Conservation (phyloP, 2,888 invertebrate genomes). For the Macrophya alboannulata region DNA sequence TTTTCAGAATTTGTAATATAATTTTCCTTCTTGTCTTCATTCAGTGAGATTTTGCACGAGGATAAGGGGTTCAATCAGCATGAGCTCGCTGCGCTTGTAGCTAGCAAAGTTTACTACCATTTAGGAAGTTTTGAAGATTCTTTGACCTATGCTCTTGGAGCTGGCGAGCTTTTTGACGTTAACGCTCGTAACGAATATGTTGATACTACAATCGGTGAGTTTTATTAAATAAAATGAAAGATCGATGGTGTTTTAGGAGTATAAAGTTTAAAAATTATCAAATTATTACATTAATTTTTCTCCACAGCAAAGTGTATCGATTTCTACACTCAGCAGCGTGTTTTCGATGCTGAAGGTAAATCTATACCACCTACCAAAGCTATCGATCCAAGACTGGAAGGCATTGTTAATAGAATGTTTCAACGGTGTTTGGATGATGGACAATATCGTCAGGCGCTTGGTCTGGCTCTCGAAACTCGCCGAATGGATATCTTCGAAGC, state of each 20-base stretch:
- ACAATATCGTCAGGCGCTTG: slow-evolving; percentile 97
- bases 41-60: slow-evolving; percentile 95
- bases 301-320: slow-evolving; percentile 96
- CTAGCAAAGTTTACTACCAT: slow-evolving; percentile 99
- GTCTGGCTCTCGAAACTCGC: slow-evolving; percentile 97
- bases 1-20: neutral
- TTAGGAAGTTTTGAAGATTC: slow-evolving; percentile 98
- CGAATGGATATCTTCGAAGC: slow-evolving; percentile 98
- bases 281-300: slow-evolving; percentile 26
- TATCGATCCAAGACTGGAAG: slow-evolving; percentile 93
- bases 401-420: slow-evolving; percentile 98
- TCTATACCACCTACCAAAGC: slow-evolving; percentile 83
- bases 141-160: slow-evolving; percentile 97
- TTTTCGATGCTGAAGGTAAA: slow-evolving; percentile 87
- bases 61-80: slow-evolving; percentile 94
- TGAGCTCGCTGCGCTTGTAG: slow-evolving; percentile 97
- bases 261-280: neutral
- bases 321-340: slow-evolving; percentile 95
- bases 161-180: slow-evolving; percentile 97
- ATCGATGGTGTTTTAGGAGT: neutral
- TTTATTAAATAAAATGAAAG: slow-evolving; percentile 20
- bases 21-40: neutral
- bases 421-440: slow-evolving; percentile 96
- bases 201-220: slow-evolving; percentile 93
- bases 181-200: slow-evolving; percentile 97